Conservation (phyloP, 2,113 vertebrate genomes). For the Asarcornis scutulata region DNA sequence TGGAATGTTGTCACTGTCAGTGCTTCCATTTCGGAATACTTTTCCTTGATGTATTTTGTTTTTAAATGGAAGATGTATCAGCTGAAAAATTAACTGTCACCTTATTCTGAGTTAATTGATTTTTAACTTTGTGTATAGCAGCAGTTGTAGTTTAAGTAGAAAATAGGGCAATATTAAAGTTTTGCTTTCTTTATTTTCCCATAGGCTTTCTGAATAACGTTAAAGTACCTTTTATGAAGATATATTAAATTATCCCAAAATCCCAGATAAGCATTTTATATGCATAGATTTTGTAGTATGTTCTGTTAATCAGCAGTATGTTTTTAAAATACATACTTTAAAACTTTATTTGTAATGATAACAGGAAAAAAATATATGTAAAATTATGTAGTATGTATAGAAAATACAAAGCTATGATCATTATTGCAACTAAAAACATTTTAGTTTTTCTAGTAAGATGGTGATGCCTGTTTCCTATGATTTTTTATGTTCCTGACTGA, state of each 20-base stretch:
- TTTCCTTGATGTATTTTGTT: background rate
- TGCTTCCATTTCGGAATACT: background rate
- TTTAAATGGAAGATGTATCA: background rate
- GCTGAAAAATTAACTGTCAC: background rate
- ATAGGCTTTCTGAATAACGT: background rate
- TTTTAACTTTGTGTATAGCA: background rate
- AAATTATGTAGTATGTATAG: background rate
- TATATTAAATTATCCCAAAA: background rate
- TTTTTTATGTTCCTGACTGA: background rate
- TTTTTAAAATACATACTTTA: background rate
- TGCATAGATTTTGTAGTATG: background rate
- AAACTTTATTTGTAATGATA: background rate
- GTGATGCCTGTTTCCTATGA: background rate
- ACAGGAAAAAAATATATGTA: background rate
- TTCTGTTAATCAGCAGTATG: background rate
- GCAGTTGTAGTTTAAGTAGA: background rate
- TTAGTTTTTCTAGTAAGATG: background rate
- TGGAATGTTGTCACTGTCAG: background rate
- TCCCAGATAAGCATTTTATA: background rate
- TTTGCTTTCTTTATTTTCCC: background rate
- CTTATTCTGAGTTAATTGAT: background rate
- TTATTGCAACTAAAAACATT: background rate
- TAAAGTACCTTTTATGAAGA: background rate
- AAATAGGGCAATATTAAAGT: background rate
- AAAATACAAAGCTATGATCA: background rate